Conservation (phyloP, 2,113 vertebrate species). For the Myrmecobius fasciatus region DNA sequence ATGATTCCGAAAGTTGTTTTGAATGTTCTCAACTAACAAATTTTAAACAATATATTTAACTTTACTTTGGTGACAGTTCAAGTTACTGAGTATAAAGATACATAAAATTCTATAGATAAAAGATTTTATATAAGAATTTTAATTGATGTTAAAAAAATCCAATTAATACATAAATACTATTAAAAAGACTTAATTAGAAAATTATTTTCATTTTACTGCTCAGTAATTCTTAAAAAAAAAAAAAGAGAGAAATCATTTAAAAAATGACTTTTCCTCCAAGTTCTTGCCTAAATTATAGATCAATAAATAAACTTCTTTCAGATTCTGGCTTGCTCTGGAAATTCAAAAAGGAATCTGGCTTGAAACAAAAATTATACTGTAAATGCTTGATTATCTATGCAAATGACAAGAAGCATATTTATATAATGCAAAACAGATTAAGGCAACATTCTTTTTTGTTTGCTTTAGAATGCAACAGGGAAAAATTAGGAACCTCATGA, state of each 20-base stretch:
- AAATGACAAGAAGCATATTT: constrained; percentile 3
- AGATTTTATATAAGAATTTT: constrained; percentile 4
- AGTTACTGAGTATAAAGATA: not conserved
- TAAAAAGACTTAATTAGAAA: constrained; percentile 37
- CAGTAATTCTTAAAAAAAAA: constrained; percentile 34
- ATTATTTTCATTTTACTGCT: constrained; percentile 40
- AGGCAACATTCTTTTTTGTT: constrained; percentile 51
- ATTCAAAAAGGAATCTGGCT: not conserved
- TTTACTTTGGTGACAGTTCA: not conserved
- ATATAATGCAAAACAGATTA: constrained; percentile 54
- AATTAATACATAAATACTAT: constrained; percentile 36
- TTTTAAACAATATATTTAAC: constrained; percentile 29
- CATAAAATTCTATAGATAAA: not conserved
- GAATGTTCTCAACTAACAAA: constrained; percentile 35
- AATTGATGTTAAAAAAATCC: constrained; percentile 16
- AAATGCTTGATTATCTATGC: constrained; percentile 29
- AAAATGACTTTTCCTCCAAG: constrained; percentile 33
- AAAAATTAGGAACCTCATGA: constrained; percentile 66
- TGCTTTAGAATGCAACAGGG: constrained; percentile 46
- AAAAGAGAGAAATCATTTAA: constrained; percentile 30
- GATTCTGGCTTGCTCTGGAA: not conserved
- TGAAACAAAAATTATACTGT: constrained; percentile 2
- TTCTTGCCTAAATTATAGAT: constrained; percentile 48
- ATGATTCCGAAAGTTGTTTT: constrained; percentile 4
- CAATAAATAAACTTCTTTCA: constrained; percentile 51